Base-by-base conservation (phyloP, 2,113 vertebrate genomes). In the Heteronetta atricapilla region DNA sequence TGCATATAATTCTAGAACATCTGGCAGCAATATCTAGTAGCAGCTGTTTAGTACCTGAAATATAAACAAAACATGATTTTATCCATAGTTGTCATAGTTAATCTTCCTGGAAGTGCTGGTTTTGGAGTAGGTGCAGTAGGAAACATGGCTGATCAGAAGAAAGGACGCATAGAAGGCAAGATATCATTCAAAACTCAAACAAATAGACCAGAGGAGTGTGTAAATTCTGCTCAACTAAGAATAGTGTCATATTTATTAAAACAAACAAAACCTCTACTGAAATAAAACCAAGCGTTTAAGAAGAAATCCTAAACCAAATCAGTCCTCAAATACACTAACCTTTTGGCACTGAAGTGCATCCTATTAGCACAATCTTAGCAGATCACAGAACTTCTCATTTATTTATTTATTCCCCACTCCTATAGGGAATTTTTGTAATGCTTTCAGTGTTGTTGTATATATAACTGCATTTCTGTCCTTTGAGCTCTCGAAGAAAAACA, bases 1-100 rank as follows among this genome's bases (percentile, higher is more conserved):
- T 97, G 96, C 96, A 93, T 97, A 96, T 98, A 94, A 98, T 98
- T 97, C 96, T 64, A 29, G 93, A 97, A 96, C 98, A 98, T 98
- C 98, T 98, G 98, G 95, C 94, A 89, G 85, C 95, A 95, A 95
- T 97, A 95, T 94, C 92, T 94, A 62, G 92, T 52, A 97, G 88
- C 98, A 98, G 97, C 96, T 98, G 98, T 96, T 98, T 97, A 92
- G 95, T 96, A 98, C 98, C 98, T 98, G 97, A 94, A 96, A 95
- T 95, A 97, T 87, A 97, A 98, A 97, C 97, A 97, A 96, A 97
- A 74, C 94, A 36, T 94, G 86, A 93, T 95, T 95, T 95, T 95
- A 89, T 83, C 84, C 60, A 12, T 69, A 72, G 67, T 82, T 93
- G 89, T 95, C 69, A 70, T 29, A 58, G 85, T 88, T 96, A 79